Conservation (phyloP, 2,113 vertebrate species). For the Daphoenositta chrysoptera region DNA sequence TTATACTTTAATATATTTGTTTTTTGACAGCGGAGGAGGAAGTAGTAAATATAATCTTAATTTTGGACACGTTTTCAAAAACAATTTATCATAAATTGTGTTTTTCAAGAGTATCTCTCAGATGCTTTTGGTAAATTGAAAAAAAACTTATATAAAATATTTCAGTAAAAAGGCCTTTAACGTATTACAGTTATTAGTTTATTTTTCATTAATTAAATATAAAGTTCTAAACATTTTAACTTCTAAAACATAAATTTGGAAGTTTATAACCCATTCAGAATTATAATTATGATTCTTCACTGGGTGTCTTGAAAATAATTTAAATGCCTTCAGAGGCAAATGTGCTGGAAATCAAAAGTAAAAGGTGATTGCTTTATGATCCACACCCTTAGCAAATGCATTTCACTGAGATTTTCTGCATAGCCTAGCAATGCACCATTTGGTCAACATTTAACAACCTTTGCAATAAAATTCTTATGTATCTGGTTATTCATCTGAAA, state of each 20-base stretch:
- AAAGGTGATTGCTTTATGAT: slow-evolving; percentile 29
- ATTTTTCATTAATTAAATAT: neutral
- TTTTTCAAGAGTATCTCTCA: neutral
- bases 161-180: neutral
- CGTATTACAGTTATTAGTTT: neutral
- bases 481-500: slow-evolving; percentile 43
- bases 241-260: neutral
- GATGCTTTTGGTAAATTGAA: neutral
- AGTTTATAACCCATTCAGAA: slow-evolving; percentile 11
- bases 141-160: neutral
- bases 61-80: neutral
- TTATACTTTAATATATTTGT: neutral
- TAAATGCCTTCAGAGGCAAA: slow-evolving; percentile 22
- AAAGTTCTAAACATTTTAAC: neutral
- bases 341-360: slow-evolving; percentile 20
- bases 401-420: slow-evolving; percentile 34
- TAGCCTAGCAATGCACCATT: slow-evolving; percentile 36
- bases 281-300: neutral
- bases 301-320: slow-evolving; percentile 18
- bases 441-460: slow-evolving; percentile 38
- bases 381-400: neutral
- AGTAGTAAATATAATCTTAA: neutral
- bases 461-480: slow-evolving; percentile 33
- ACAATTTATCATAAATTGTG: neutral
- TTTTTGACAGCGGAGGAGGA: neutral